These are phyloP conservation scores for Drosophila insularis DNA, from an alignment of 1,140 invertebrate species.

Conservation along the genomic window DNA sequence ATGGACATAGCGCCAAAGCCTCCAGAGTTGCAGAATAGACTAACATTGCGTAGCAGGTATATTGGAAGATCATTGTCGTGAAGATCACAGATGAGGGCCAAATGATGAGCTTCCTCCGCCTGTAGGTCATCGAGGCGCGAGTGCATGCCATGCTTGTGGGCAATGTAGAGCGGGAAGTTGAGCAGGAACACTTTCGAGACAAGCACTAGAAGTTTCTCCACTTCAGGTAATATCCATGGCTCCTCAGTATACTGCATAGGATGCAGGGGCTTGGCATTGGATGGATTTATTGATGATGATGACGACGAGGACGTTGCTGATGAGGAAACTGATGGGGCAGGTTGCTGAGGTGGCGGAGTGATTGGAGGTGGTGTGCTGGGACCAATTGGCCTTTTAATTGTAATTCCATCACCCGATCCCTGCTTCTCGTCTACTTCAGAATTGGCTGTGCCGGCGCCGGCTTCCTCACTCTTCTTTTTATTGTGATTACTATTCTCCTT, in stretches of 20 bases:
- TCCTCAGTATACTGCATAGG: constrained; percentile 77
- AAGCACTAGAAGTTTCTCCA: constrained; percentile 90
- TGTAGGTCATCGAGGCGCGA: constrained; percentile 90
- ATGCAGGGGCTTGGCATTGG: constrained; percentile 35
- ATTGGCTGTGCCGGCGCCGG: background rate
- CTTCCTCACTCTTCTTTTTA: constrained; percentile 28
- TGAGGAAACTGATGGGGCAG: background rate
- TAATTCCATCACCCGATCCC: constrained; percentile 50
- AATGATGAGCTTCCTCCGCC: constrained; percentile 89
- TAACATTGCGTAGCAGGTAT: constrained; percentile 93
- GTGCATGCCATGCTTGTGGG: constrained; percentile 92
- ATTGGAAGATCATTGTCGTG: constrained; percentile 96
- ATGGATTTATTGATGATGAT: background rate
- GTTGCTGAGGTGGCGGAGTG: background rate
- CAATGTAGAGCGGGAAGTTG: constrained; percentile 96
- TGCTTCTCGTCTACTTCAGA: constrained; percentile 36
- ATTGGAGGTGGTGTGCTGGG: constrained; percentile 45
- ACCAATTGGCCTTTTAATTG: constrained; percentile 40
- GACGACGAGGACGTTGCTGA: no score
- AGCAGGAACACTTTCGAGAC: constrained; percentile 92
- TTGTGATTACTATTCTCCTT: constrained; percentile 31
- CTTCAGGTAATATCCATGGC: constrained; percentile 88
- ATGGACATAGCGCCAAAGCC: constrained; percentile 92
- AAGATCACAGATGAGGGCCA: constrained; percentile 94
- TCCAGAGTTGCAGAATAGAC: constrained; percentile 94